Percentiles rank a stretch among this genome's conserved stretches.
Conservation (phyloP, 2,113 vertebrate species). For the Chloroceryle aenea region DNA sequence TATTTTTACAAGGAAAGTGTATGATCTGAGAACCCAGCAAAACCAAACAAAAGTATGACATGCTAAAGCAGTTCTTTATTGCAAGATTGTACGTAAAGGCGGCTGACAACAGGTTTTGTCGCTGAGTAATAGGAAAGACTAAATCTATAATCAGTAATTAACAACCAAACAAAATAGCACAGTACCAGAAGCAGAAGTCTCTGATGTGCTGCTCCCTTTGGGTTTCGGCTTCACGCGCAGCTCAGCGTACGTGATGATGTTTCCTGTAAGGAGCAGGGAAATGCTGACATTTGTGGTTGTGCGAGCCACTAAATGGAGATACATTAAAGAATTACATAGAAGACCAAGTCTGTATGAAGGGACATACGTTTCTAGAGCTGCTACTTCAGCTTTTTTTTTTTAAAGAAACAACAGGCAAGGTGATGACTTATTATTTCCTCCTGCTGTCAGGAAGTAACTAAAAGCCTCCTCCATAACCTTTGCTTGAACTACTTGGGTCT, state of each 20-base stretch:
- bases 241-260: neutral
- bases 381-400: neutral
- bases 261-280: slow-evolving; percentile 46
- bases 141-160: slow-evolving; percentile 12
- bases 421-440: slow-evolving; percentile 34
- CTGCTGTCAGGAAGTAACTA: neutral
- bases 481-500: neutral
- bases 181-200: slow-evolving; percentile 40
- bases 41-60: fast-evolving
- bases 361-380: neutral
- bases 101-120: neutral
- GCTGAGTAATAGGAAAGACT: neutral
- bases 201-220: neutral
- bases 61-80: neutral
- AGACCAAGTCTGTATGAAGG: neutral
- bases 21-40: neutral
- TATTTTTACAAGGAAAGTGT: neutral
- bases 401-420: neutral
- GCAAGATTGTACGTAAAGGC: neutral
- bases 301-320: neutral
- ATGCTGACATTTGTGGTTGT: neutral
- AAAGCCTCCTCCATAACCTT: neutral
- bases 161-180: neutral
- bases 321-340: neutral
- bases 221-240: neutral